Percentiles rank a stretch among this genome's conserved stretches.
These are phyloP conservation scores for Pogonocherus hispidulus DNA, from an alignment of 2,888 invertebrate species.

Conservation along the genomic window DNA sequence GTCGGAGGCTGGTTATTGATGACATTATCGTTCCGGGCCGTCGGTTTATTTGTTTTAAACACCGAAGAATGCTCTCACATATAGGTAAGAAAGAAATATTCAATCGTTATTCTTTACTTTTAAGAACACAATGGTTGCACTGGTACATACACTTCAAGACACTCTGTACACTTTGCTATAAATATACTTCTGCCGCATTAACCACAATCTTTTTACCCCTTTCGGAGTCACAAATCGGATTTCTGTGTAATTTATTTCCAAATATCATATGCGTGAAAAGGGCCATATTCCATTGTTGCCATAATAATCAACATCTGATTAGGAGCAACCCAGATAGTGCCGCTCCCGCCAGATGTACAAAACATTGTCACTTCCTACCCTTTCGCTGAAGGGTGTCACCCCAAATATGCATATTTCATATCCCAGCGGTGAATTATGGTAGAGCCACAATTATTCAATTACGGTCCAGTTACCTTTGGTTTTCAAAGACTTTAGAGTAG, in stretches of 20 bases:
- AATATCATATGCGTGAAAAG: constrained; percentile 48
- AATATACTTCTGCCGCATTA: constrained; percentile 15
- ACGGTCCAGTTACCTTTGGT: constrained; percentile 34
- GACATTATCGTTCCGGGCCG: no score
- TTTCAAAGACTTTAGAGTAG: not conserved
- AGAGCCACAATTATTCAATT: constrained; percentile 66
- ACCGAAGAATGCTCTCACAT: no score
- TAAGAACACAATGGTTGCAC: no score
- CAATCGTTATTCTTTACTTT: no score
- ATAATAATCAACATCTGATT: constrained; percentile 51
- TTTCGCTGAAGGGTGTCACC: constrained; percentile 61
- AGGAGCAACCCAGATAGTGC: constrained; percentile 40
- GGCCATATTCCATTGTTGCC: constrained; percentile 43
- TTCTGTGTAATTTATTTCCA: constrained; percentile 50
- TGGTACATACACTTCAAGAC: no score
- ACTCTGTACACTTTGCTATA: no score
- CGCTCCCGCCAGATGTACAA: constrained; percentile 62
- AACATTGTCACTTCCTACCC: constrained; percentile 66
- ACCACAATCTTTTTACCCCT: constrained; percentile 10
- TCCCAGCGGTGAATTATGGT: constrained; percentile 62
- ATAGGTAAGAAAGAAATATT: no score
- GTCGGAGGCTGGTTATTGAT: no score
- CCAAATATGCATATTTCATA: constrained; percentile 64
- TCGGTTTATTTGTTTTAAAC: no score
- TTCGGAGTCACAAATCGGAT: constrained; percentile 7